Conservation (phyloP, 1,140 invertebrate genomes). For the Euwallacea similis region DNA sequence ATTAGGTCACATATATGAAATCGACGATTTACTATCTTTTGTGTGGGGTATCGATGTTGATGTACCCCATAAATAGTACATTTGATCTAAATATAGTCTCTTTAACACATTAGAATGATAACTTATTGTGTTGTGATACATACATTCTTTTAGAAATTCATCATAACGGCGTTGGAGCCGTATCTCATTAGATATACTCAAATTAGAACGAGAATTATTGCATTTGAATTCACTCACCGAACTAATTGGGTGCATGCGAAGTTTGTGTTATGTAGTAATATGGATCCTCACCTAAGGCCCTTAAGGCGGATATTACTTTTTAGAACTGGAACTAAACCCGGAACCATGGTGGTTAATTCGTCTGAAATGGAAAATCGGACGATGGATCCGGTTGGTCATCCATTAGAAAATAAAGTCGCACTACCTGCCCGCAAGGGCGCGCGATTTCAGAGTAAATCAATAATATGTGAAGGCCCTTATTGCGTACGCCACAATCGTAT, state of each 20-base stretch:
- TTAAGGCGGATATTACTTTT: too few species aligned
- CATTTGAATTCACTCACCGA: not conserved
- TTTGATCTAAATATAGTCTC: not conserved
- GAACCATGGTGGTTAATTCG: not conserved
- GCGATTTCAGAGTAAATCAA: constrained; percentile 5
- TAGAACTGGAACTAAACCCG: too few species aligned
- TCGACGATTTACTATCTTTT: constrained; percentile 1
- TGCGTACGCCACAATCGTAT: constrained; percentile 1
- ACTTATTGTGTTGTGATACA: too few species aligned
- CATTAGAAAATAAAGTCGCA: constrained; percentile 4
- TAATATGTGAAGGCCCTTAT: not conserved
- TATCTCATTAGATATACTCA: not conserved
- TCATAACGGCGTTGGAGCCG: too few species aligned
- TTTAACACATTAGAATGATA: not conserved
- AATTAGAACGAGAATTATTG: not conserved
- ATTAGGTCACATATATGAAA: constrained; percentile 8
- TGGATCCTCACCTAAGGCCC: not conserved
- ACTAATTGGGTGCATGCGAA: not conserved
- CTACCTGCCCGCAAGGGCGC: constrained; percentile 11
- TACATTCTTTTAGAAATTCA: too few species aligned
- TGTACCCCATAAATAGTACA: not conserved
- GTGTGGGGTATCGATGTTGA: not conserved
- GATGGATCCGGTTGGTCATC: not conserved
- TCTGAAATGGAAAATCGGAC: not conserved
- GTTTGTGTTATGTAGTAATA: too few species aligned